These are phyloP conservation scores for Frieseomelitta varia DNA, from an alignment of 1,140 invertebrate species.

Conservation along the genomic window DNA sequence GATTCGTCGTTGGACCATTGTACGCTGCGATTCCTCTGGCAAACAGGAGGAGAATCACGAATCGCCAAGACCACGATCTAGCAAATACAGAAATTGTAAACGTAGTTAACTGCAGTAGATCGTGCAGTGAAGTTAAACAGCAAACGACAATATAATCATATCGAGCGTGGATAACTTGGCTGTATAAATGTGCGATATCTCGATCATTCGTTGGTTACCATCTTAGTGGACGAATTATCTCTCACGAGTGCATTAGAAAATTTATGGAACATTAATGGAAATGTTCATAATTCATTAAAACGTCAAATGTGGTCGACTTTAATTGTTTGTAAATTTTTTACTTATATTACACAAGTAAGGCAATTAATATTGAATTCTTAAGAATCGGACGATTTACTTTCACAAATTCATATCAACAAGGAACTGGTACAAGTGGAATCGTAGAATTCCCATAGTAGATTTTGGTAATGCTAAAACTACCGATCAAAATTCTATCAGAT, in stretches of 20 bases:
- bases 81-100: neutral
- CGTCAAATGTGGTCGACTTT: neutral
- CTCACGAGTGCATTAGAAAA: neutral
- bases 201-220: neutral
- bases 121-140: neutral
- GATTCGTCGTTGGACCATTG: neutral
- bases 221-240: neutral
- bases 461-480: too few species aligned
- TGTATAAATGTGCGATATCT: too few species aligned
- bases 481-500: too few species aligned
- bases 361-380: neutral
- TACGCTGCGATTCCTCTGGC: neutral
- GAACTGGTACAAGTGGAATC: neutral
- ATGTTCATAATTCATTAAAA: too few species aligned
- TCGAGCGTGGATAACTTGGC: too few species aligned
- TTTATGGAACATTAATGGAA: neutral
- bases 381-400: neutral
- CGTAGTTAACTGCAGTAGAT: neutral
- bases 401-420: neutral
- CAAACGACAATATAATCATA: neutral
- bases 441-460: neutral
- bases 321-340: neutral
- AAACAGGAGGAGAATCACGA: neutral
- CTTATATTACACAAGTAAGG: neutral
- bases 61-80: neutral